Evolutionary conservation across 2,888 invertebrate genomes (phyloP), one percentile per base, ranked within the genome.

Genomic region (Chironomus riparius): DNA sequence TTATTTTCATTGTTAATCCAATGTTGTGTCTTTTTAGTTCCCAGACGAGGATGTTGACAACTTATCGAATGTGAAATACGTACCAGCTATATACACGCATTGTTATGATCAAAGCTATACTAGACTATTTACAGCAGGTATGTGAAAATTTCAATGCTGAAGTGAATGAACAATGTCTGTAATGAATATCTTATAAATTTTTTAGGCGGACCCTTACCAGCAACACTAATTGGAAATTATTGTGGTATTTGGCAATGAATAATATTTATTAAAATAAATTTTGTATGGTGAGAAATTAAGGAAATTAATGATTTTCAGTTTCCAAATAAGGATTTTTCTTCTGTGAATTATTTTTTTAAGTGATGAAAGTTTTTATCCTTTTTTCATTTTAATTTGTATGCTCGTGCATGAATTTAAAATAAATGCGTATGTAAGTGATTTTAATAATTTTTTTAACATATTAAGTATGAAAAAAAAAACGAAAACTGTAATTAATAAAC

Each of bases 81-180:
- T 92, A 77, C 92, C 96, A 47, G 97, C 97, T 18, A 95, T 98
- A 81, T 98, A 97, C 85, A 97, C 97, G 2, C 97, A 98, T 83
- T 95, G 95, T 84, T 97, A 97, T 83, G 97, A 98, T 84, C 89
- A 91, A 79, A 93, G 92, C 78, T 95, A 97, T 13, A 96, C 95
- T 13, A 86, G 95, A 76, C 87, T 98, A 56, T 98, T 98, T 86
- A 92, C 96, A 0, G 97, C 97, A 10, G 98, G 98, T 7, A 97
- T 97, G 56, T n/a, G 7, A 10, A 10, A 56, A 1, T 56, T 4
- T 1, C 2, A 15, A 18, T 3, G 5, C 18, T 2, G 6, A 6
- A 50, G n/a, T 2, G 15, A 50, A 50, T 12, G 13, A 15, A 5
- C 6, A 5, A 2, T 38, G 10, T 10, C 10, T 38, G 7, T 38